Evolutionary conservation across 2,797 vertebrate genomes (phyloP), one percentile per base, ranked within the genome.

Genomic region (Momotus momota): DNA sequence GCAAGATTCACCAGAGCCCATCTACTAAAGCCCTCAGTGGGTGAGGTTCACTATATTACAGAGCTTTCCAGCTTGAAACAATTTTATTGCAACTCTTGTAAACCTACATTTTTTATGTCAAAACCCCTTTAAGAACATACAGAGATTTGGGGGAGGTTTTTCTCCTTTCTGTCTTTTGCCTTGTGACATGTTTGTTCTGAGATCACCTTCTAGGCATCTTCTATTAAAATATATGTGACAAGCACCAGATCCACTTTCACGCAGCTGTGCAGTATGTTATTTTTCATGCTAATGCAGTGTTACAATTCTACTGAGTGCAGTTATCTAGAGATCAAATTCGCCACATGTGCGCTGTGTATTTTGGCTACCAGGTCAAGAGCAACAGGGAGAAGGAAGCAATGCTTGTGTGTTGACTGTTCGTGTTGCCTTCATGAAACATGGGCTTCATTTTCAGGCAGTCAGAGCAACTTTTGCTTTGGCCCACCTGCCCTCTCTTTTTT

Each of bases 181-280:
- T 71, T 81, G 85, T 94, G 88, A 78, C 94, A 90, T 94, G 85
- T 93, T 96, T 97, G 90, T 84, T 96, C 95, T 96, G 93, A 94
- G 88, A 96, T 96, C 95, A 95, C 96, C 95, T 96, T 96, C 93
- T 91, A 96, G 93, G 94, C 95, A 96, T 96, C 93, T 93, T 95
- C 83, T 90, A 75, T 96, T 96, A 95, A 94, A 97, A 96, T 75
- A 87, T 62, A 95, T 93, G 92, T 96, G 95, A 96, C 94, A 96
- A 93, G 94, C 90, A 96, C 81, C 96, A 96, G 94, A 95, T 97
- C 91, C 92, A 77, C 78, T 95, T 96, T 94, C 90, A 86, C 6
- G 12, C 96, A 97, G 88, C 90, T 95, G 93, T 94, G 93, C 95
- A 84, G 93, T 82, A 25, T 93, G 91, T 92, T 96, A 82, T 91